A percentile compares a stretch with the other conserved stretches of the same genome.
These are phyloP conservation scores for Drosophila arawakana DNA, from an alignment of 1,140 invertebrate genomes.

Conservation along the genomic window DNA sequence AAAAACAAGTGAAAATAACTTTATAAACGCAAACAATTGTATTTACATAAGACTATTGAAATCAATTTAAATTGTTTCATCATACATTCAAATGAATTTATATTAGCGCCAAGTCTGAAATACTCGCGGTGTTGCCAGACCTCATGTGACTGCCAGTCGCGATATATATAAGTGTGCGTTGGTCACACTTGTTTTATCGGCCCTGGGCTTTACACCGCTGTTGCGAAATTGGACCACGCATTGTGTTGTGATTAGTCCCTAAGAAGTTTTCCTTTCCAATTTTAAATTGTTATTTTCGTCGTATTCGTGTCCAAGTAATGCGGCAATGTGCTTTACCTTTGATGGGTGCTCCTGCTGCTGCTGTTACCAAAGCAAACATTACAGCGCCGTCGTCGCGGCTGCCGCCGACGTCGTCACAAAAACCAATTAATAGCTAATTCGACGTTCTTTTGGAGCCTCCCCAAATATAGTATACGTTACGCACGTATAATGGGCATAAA, in stretches of 20 bases:
- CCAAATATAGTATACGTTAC: conserved; percentile 29
- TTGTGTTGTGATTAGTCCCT: conserved; percentile 42
- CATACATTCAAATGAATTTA: not conserved
- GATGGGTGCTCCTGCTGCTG: conserved; percentile 64
- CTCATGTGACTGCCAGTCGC: too few relatives aligned
- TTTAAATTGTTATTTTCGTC: conserved; percentile 15
- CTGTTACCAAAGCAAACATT: conserved; percentile 48
- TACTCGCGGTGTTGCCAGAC: not conserved
- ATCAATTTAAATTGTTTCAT: not conserved
- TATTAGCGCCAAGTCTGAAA: not conserved
- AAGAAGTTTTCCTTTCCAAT: conserved; percentile 26
- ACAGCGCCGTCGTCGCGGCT: conserved; percentile 41
- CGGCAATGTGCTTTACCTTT: conserved; percentile 69
- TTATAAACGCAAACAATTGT: not conserved
- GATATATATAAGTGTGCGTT: not conserved
- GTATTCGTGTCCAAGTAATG: conserved; percentile 54
- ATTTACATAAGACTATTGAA: not conserved
- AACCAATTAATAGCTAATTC: conserved; percentile 66
- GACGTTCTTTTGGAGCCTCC: conserved; percentile 22
- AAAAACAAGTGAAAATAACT: conserved; percentile 28
- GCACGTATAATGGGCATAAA: conserved; percentile 73
- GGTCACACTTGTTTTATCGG: conserved; percentile 29
- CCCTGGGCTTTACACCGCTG: conserved; percentile 28
- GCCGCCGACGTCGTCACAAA: conserved; percentile 45
- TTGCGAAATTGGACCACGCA: conserved; percentile 54